These are phyloP conservation scores for Melolontha melolontha DNA, from an alignment of 2,888 invertebrate species.

Conservation along the genomic window DNA sequence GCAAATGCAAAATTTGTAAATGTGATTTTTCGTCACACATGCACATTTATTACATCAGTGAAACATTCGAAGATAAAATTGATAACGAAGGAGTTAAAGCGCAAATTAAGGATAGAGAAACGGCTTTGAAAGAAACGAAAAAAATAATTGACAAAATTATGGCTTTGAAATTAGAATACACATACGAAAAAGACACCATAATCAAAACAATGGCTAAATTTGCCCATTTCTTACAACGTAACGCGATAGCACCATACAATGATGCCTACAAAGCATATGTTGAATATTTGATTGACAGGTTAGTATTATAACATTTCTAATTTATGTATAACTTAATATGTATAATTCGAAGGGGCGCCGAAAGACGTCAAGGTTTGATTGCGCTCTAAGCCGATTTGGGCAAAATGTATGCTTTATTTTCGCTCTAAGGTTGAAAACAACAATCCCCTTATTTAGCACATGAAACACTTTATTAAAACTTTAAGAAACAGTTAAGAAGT, in stretches of 20 bases:
- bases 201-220: conserved; percentile 57
- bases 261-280: conserved; percentile 59
- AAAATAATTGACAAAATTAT: conserved; percentile 52
- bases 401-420: too few species aligned
- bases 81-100: conserved; percentile 53
- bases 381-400: too few species aligned
- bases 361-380: too few species aligned
- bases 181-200: conserved; percentile 55
- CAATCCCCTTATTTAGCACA: too few species aligned
- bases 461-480: too few species aligned
- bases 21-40: conserved; percentile 59
- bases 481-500: too few species aligned
- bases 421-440: too few species aligned
- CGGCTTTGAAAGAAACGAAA: conserved; percentile 48
- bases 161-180: conserved; percentile 41
- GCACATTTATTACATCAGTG: conserved; percentile 61
- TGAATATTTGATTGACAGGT: conserved; percentile 58
- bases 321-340: too few species aligned
- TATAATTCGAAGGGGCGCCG: too few species aligned
- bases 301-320: too few species aligned
- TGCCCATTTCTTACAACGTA: conserved; percentile 58
- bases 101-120: conserved; percentile 49
- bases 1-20: conserved; percentile 53
- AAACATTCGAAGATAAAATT: conserved; percentile 53
- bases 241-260: conserved; percentile 59